A percentile compares a stretch with the other conserved stretches of the same genome.
Evolutionary conservation across 2,888 invertebrate species (phyloP).

Genomic region (Tenthredo amoena): DNA sequence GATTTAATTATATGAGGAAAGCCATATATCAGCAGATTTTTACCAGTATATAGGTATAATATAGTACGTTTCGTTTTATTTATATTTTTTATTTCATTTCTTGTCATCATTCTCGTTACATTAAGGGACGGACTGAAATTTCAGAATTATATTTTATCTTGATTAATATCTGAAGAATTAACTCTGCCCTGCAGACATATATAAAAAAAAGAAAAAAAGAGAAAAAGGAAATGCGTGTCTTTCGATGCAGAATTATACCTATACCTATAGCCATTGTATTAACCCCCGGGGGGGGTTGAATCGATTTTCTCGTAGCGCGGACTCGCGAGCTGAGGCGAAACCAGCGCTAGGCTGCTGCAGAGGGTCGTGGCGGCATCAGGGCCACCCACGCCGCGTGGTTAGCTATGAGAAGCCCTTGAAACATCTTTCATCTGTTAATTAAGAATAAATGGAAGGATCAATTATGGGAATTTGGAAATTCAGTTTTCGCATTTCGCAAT

Average conservation of each 20-base stretch:
- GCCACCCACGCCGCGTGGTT: background rate
- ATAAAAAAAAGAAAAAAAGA: background rate
- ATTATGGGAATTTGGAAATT: background rate
- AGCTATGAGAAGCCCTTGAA: background rate
- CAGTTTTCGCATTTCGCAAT: background rate
- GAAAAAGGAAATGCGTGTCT: background rate
- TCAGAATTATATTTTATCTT: background rate
- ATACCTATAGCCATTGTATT: slow-evolving; percentile 12
- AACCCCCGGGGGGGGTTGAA: slow-evolving; percentile 26
- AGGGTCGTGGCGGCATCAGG: background rate
- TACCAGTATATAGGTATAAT: background rate
- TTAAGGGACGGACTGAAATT: background rate
- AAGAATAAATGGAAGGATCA: background rate
- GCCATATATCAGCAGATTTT: background rate
- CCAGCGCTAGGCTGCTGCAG: slow-evolving; percentile 8
- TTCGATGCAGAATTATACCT: background rate
- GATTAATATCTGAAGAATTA: background rate
- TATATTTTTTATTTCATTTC: background rate
- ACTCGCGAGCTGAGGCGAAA: slow-evolving; percentile 9
- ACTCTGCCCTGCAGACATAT: background rate
- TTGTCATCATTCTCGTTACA: no score
- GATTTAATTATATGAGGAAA: background rate
- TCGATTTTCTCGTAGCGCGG: slow-evolving; percentile 21
- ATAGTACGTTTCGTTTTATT: background rate
- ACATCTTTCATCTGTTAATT: background rate